Conservation (phyloP, 1,140 invertebrate genomes). For the Centruroides sculpturatus region DNA sequence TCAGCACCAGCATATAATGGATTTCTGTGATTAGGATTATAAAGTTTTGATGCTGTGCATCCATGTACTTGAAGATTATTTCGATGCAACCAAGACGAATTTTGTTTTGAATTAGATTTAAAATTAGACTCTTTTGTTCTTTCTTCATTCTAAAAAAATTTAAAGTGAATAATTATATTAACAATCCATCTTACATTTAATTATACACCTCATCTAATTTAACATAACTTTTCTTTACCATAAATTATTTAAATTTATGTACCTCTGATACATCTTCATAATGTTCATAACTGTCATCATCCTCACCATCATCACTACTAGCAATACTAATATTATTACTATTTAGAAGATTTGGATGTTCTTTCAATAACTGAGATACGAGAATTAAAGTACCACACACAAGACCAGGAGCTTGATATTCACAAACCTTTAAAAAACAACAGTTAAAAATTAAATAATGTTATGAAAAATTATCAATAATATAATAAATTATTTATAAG, state of each 20-base stretch:
- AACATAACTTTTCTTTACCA: no score
- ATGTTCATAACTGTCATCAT: constrained; percentile 27
- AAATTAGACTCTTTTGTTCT: no score
- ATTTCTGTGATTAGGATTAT: constrained; percentile 62
- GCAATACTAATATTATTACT: background rate
- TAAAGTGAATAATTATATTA: no score
- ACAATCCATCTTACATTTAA: no score
- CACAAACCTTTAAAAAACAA: constrained; percentile 21
- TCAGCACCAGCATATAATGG: constrained; percentile 64
- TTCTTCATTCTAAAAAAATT: no score
- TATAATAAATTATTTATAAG: no score
- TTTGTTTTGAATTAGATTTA: no score
- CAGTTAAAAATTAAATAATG: no score
- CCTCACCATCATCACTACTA: constrained; percentile 18
- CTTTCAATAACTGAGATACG: constrained; percentile 50
- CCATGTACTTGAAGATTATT: no score
- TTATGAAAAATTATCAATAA: no score
- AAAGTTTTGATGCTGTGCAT: constrained; percentile 25
- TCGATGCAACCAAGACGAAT: no score
- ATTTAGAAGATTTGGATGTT: constrained; percentile 19
- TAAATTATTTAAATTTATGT: constrained; percentile 15
- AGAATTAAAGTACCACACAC: constrained; percentile 61
- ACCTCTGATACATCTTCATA: constrained; percentile 20
- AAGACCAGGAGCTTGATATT: constrained; percentile 42
- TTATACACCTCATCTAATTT: no score